phyloP scores from a whole-genome alignment of 2,888 invertebrate genomes.

The Yponomeuta sedellus region DNA sequence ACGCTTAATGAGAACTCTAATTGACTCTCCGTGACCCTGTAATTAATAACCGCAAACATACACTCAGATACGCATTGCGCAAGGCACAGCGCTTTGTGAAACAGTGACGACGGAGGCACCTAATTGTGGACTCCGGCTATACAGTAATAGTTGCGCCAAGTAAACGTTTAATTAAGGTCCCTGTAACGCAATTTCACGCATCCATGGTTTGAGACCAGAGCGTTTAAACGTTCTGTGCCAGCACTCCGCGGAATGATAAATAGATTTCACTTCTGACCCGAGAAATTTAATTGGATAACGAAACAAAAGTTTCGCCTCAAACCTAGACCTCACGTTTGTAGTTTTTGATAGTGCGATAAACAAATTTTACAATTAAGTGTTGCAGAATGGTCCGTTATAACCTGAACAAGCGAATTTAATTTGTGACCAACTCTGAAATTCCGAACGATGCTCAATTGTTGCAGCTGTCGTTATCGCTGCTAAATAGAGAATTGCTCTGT shows the following conservation, averaged over 20 bases:
- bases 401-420: not conserved
- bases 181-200: constrained; percentile 71
- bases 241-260: constrained; percentile 37
- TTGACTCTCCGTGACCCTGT: constrained; percentile 46
- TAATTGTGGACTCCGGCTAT: constrained; percentile 16
- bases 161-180: constrained; percentile 56
- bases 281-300: constrained; percentile 57
- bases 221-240: constrained; percentile 13
- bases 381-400: too few species aligned
- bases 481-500: too few species aligned
- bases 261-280: constrained; percentile 69
- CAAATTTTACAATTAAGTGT: too few species aligned
- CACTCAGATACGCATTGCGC: constrained; percentile 20
- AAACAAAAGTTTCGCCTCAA: not conserved
- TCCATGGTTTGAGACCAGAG: constrained; percentile 61
- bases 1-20: constrained; percentile 58
- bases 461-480: too few species aligned
- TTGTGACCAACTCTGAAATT: constrained; percentile 16
- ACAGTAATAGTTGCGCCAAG: constrained; percentile 47
- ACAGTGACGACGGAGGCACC: constrained; percentile 26
- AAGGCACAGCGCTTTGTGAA: constrained; percentile 24
- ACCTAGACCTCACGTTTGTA: not conserved
- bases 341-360: too few species aligned
- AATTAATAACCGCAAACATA: constrained; percentile 47
- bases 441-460: too few species aligned